Evolutionary conservation across 2,113 vertebrate genomes (phyloP), one percentile per base, ranked within the genome.

Genomic region (Tautogolabrus adspersus): DNA sequence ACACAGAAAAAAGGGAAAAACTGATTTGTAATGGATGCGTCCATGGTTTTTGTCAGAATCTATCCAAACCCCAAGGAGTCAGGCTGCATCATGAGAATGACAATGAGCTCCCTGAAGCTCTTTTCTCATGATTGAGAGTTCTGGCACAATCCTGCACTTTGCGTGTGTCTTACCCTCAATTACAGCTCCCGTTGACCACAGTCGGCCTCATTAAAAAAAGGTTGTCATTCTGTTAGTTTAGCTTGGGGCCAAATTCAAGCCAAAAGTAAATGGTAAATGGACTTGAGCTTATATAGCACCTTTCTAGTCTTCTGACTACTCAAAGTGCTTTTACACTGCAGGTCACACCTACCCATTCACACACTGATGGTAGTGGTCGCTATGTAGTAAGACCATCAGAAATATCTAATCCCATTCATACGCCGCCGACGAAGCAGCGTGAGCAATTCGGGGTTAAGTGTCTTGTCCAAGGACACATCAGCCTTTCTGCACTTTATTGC

Each of bases 131-230:
- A 89, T 66, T 65, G 64, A 79, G 54, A 81, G 37, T 63, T 74
- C 56, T 63, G 18, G 16, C 63, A 58, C n/a, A 79, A 64, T 60
- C 46, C 19, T 78, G 34, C 49, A 79, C 54, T 74, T 72, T 85
- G 74, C 76, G 66, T 63, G 67, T 82, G 63, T 82, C 56, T 0
- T 51, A 66, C 22, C 30, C 68, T 60, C 77, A 83, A 78, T 85
- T 80, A 81, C 22, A 49, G 26, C 55, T 84, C 65, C 61, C 65
- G 66, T 54, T 74, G 30, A 80, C 11, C 37, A 78, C 67, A 70
- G 46, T 21, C 19, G 12, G 42, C 61, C 52, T 77, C 58, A 75
- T 82, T 77, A 78, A 55, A 75, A 82, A 71, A 72, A 34, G 10
- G 52, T 56, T 72, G 42, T 57, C 0, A 4, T 73, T 60, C 16